phyloP scores from a whole-genome alignment of 2,888 invertebrate genomes.

The Sarcophaga carnaria region DNA sequence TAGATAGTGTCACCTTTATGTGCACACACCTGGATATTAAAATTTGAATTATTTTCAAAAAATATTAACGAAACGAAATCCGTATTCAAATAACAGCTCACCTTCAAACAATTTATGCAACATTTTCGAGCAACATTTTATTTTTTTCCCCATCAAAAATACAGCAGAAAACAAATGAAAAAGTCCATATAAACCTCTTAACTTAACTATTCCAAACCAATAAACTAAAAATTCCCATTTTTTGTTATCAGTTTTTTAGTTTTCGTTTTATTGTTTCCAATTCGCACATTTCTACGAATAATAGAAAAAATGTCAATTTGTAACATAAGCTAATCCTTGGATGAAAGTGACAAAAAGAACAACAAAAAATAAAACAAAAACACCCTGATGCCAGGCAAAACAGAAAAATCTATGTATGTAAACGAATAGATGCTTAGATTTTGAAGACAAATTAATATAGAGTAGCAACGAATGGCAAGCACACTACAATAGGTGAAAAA shows the following conservation, averaged over 20 bases:
- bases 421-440: too few species aligned
- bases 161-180: not conserved
- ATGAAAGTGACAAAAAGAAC: constrained; percentile 13
- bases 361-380: not conserved
- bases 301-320: constrained; percentile 57
- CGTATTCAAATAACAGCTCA: not conserved
- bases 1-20: too few species aligned
- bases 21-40: not conserved
- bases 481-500: not conserved
- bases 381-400: too few species aligned
- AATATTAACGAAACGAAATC: constrained; percentile 2
- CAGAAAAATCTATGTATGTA: too few species aligned
- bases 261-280: constrained; percentile 19
- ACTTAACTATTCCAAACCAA: constrained; percentile 24
- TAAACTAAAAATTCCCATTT: constrained; percentile 16
- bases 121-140: too few species aligned
- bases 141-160: not conserved
- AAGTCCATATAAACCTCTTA: constrained; percentile 20
- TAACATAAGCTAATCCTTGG: constrained; percentile 43
- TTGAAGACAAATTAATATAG: not conserved
- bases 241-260: constrained; percentile 22
- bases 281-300: constrained; percentile 54
- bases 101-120: not conserved
- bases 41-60: not conserved
- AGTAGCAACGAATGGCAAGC: not conserved